Evolutionary conservation across 2,888 invertebrate species (phyloP).

Genomic region (Hyalella azteca): DNA sequence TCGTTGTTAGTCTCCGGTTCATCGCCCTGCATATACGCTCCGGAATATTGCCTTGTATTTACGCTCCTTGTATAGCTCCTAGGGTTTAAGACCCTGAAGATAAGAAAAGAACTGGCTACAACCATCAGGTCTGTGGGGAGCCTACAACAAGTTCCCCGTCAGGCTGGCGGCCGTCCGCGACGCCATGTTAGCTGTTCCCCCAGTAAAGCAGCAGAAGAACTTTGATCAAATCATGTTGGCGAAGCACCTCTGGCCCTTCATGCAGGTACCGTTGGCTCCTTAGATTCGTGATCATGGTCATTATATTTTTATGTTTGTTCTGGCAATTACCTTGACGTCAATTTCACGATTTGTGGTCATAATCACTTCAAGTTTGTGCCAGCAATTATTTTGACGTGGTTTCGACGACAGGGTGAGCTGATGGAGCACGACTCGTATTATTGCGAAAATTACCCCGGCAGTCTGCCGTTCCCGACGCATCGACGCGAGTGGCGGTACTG

Average conservation of each 20-base stretch:
- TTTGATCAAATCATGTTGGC: background rate
- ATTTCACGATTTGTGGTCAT: too few relatives aligned
- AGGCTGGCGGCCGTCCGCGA: background rate
- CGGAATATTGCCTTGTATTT: background rate
- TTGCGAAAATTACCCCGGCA: too few relatives aligned
- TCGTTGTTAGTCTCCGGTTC: background rate
- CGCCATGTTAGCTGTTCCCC: background rate
- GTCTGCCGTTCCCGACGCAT: too few relatives aligned
- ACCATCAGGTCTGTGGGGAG: constrained; percentile 9
- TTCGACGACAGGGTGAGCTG: too few relatives aligned
- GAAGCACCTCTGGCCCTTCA: background rate
- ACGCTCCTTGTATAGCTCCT: background rate
- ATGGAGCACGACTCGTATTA: too few relatives aligned
- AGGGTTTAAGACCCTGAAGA: background rate
- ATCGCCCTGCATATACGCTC: background rate
- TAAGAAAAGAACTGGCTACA: background rate
- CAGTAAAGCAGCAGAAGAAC: background rate
- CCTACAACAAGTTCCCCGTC: background rate
- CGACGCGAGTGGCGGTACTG: too few relatives aligned
- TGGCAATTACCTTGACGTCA: too few relatives aligned
- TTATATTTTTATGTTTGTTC: too few relatives aligned
- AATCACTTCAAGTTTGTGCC: too few relatives aligned
- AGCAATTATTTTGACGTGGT: too few relatives aligned
- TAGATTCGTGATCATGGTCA: too few relatives aligned
- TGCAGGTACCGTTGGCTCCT: too few relatives aligned